These are phyloP conservation scores for Linurgus olivaceus DNA, from an alignment of 2,797 vertebrate species.

Conservation along the genomic window DNA sequence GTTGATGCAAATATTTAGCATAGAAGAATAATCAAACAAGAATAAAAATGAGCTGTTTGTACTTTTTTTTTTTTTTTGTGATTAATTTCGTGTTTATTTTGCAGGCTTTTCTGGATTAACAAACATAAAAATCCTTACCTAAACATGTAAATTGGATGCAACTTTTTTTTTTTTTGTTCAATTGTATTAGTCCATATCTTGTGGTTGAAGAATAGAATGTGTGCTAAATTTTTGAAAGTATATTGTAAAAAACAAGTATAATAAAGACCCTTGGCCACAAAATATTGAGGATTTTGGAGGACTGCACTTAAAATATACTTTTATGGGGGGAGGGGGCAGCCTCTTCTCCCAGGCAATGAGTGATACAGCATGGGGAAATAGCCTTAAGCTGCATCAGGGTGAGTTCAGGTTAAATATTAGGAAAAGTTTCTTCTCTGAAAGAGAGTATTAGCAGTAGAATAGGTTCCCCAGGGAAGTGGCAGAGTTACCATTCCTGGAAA, in stretches of 20 bases:
- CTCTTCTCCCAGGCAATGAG: neutral
- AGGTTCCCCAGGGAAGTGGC: neutral
- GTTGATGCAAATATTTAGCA: neutral
- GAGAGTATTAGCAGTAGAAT: neutral
- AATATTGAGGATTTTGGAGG: neutral
- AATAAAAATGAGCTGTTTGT: neutral
- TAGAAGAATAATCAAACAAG: neutral
- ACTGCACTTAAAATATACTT: neutral
- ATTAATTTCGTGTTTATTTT: neutral
- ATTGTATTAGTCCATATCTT: neutral
- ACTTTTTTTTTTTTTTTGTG: neutral
- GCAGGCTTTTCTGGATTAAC: neutral
- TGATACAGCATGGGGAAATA: neutral
- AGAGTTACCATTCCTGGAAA: neutral
- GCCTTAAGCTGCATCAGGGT: neutral
- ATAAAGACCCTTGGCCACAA: neutral
- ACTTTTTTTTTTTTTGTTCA: neutral
- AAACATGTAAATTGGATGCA: neutral
- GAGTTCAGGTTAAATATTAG: neutral
- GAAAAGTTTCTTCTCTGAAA: neutral
- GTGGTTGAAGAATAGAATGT: neutral
- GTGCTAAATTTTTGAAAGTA: neutral
- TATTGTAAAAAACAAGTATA: neutral
- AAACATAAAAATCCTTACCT: neutral
- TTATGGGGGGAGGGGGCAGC: fast-evolving